Evolutionary conservation across 2,797 vertebrate species (phyloP).

Genomic region (Calcarius lapponicus): DNA sequence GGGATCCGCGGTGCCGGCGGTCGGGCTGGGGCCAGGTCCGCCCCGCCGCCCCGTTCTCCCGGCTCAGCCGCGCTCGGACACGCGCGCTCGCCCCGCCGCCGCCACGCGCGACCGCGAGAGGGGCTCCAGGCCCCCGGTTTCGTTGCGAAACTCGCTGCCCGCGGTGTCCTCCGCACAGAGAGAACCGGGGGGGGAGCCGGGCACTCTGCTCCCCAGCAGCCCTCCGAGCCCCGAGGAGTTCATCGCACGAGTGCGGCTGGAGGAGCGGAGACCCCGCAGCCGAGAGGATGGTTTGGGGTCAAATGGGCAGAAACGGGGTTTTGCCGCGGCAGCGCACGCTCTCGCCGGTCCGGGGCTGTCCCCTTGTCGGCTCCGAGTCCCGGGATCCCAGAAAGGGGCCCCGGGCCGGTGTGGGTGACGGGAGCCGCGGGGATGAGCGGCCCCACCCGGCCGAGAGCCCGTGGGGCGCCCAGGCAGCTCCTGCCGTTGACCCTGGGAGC

Average conservation of each 20-base stretch:
- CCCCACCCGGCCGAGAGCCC: not conserved
- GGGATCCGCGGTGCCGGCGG: too few relatives aligned
- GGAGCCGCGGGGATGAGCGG: not conserved
- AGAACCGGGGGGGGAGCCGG: not conserved
- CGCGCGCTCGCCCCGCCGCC: not conserved
- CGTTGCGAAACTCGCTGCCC: conserved; percentile 13
- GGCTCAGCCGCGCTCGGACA: not conserved
- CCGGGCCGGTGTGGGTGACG: not conserved
- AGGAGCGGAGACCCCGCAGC: not conserved
- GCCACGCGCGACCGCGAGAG: not conserved
- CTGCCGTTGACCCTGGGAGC: not conserved
- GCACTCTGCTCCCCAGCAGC: not conserved
- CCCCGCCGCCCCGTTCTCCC: not conserved
- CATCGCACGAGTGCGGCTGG: not conserved
- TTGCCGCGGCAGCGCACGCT: not conserved
- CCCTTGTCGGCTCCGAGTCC: not conserved
- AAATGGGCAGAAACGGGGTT: not conserved
- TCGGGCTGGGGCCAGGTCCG: not conserved
- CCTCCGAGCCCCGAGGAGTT: not conserved
- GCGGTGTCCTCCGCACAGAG: not conserved
- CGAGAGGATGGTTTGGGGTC: not conserved
- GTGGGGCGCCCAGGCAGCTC: not conserved
- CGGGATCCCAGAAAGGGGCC: too few relatives aligned
- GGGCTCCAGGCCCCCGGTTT: not conserved
- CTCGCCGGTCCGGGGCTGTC: not conserved